phyloP scores from a whole-genome alignment of 2,113 vertebrate species.

The Scytalopus superciliaris region DNA sequence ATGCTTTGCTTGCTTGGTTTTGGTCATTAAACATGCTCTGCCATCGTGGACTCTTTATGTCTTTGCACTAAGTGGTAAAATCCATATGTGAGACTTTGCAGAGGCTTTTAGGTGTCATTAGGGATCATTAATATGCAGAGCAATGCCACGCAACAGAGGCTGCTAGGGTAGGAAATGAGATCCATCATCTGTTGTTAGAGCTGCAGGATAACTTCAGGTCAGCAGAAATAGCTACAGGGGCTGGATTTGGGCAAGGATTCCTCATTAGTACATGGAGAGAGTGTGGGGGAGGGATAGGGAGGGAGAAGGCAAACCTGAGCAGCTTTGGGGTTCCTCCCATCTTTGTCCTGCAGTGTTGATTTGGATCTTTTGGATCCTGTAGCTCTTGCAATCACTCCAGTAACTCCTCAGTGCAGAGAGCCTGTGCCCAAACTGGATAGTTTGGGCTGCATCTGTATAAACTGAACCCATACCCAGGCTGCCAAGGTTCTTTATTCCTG shows the following conservation, averaged over 20 bases:
- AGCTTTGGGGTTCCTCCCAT: background rate
- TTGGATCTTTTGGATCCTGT: background rate
- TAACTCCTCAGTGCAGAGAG: background rate
- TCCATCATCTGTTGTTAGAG: background rate
- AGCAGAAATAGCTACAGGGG: background rate
- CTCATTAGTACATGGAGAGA: background rate
- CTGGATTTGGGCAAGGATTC: background rate
- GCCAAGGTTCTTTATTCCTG: background rate
- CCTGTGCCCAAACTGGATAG: background rate
- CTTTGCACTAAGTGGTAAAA: conserved; percentile 9
- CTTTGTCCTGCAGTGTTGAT: accelerated
- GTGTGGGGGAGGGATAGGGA: background rate
- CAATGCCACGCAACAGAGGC: background rate
- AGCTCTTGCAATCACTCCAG: background rate
- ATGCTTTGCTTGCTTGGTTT: background rate
- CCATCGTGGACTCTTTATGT: background rate
- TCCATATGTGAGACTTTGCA: conserved; percentile 1
- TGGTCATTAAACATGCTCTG: background rate
- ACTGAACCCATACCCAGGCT: background rate
- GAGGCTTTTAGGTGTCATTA: conserved; percentile 42
- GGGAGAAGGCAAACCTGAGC: background rate
- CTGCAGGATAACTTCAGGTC: background rate
- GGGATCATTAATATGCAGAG: conserved; percentile 9
- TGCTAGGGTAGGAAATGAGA: background rate
- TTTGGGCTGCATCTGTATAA: background rate